Percentiles rank a stretch among this genome's conserved stretches.
These are phyloP conservation scores for Zaprionus camerounensis DNA, from an alignment of 1,140 invertebrate genomes.

Conservation along the genomic window DNA sequence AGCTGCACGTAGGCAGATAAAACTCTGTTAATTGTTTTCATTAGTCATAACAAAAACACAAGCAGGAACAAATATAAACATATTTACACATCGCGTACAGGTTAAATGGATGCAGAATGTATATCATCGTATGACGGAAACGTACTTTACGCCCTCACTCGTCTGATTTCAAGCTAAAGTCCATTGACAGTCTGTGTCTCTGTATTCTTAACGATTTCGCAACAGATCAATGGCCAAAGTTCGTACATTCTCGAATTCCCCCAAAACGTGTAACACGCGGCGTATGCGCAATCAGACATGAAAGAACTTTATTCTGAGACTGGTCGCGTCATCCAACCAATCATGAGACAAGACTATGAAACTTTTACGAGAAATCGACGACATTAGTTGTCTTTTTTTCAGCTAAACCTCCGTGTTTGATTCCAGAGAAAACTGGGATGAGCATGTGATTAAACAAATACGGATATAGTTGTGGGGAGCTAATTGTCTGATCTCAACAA, in stretches of 20 bases:
- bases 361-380: constrained; percentile 9
- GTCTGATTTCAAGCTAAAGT: constrained; percentile 1
- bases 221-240: constrained; percentile 34
- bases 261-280: constrained; percentile 3
- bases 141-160: constrained; percentile 3
- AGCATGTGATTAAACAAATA: constrained; percentile 1
- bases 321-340: not conserved
- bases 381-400: not conserved
- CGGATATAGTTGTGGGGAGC: not conserved
- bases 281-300: constrained; percentile 24
- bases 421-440: not conserved
- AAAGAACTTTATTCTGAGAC: not conserved
- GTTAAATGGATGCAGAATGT: not conserved
- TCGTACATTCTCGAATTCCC: constrained; percentile 13
- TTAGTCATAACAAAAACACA: constrained; percentile 61
- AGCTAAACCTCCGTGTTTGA: not conserved
- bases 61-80: constrained; percentile 32
- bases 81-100: constrained; percentile 26
- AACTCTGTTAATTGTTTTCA: constrained; percentile 71
- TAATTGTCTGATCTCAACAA: not conserved
- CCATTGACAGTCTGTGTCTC: constrained; percentile 15
- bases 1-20: constrained; percentile 45
- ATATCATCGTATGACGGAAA: constrained; percentile 31
- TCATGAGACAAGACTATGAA: not conserved
- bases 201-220: constrained; percentile 10